These are phyloP conservation scores for Tenthredo notha DNA, from an alignment of 2,888 invertebrate genomes.

Conservation along the genomic window DNA sequence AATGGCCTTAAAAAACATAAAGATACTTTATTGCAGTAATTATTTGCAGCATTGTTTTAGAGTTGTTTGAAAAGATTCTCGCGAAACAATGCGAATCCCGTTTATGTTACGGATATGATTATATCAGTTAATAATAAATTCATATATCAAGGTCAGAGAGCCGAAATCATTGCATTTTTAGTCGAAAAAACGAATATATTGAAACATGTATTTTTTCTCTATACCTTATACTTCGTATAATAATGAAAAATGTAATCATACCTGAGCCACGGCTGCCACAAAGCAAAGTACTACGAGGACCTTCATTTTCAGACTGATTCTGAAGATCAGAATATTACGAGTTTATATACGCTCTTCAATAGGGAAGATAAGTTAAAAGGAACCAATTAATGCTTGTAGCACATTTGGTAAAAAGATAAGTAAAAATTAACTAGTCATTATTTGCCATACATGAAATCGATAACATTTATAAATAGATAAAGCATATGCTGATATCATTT, in stretches of 20 bases:
- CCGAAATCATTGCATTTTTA: not conserved
- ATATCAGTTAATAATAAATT: too few species aligned
- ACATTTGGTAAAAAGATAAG: not conserved
- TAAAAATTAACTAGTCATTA: not conserved
- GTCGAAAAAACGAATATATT: not conserved
- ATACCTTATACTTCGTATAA: not conserved
- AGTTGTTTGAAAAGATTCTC: not conserved
- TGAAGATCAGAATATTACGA: constrained; percentile 8
- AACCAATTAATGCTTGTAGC: not conserved
- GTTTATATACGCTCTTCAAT: not conserved
- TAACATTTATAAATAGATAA: not conserved
- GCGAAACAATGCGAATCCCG: not conserved
- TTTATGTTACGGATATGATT: too few species aligned
- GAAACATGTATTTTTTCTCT: not conserved
- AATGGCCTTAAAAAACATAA: constrained; percentile 7
- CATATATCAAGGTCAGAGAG: not conserved
- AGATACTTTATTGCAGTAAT: not conserved
- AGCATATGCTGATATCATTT: too few species aligned
- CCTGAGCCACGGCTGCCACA: constrained; percentile 43
- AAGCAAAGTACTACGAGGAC: constrained; percentile 35
- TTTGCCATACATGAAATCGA: not conserved
- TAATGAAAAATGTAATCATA: not conserved
- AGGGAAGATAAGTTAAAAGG: not conserved
- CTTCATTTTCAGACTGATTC: constrained; percentile 38
- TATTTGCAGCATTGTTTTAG: not conserved